A percentile compares a stretch with the other conserved stretches of the same genome.
Conservation (phyloP, 2,888 invertebrate species). For the Cheiracanthium punctorium region DNA sequence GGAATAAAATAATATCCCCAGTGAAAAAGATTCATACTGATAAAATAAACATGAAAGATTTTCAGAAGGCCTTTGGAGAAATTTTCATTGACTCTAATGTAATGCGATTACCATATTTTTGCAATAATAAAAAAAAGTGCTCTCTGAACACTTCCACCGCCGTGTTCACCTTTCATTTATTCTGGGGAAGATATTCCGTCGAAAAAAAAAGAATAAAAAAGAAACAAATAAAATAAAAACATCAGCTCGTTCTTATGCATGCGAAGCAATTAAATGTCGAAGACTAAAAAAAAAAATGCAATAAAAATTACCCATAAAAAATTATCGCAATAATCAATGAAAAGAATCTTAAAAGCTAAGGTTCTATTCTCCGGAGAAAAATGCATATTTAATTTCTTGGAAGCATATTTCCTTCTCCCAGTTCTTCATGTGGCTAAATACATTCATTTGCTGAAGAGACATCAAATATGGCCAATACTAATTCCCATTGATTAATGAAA, state of each 20-base stretch:
- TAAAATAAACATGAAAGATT: constrained; percentile 51
- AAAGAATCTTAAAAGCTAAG: constrained; percentile 17
- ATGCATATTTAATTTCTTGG: constrained; percentile 61
- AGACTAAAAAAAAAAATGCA: neutral
- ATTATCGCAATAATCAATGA: constrained; percentile 36
- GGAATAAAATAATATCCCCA: neutral
- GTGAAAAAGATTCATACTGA: constrained; percentile 30
- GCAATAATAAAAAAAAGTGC: constrained; percentile 34
- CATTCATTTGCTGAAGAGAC: constrained; percentile 44
- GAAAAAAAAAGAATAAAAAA: constrained; percentile 19
- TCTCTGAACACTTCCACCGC: neutral
- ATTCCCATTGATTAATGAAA: constrained; percentile 67
- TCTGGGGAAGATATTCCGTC: constrained; percentile 27
- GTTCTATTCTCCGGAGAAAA: constrained; percentile 25
- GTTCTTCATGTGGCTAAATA: constrained; percentile 31
- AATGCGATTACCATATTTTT: constrained; percentile 63
- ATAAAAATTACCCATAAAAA: neutral
- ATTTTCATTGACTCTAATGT: constrained; percentile 46
- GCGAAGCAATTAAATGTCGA: constrained; percentile 35
- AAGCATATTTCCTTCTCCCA: constrained; percentile 28
- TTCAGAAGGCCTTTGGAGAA: constrained; percentile 29
- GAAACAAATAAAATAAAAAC: no score
- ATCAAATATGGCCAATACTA: constrained; percentile 58
- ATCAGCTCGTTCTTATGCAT: constrained; percentile 20
- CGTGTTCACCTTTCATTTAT: constrained; percentile 45